These are phyloP conservation scores for Philaethria dido DNA, from an alignment of 2,888 invertebrate genomes.

Conservation along the genomic window DNA sequence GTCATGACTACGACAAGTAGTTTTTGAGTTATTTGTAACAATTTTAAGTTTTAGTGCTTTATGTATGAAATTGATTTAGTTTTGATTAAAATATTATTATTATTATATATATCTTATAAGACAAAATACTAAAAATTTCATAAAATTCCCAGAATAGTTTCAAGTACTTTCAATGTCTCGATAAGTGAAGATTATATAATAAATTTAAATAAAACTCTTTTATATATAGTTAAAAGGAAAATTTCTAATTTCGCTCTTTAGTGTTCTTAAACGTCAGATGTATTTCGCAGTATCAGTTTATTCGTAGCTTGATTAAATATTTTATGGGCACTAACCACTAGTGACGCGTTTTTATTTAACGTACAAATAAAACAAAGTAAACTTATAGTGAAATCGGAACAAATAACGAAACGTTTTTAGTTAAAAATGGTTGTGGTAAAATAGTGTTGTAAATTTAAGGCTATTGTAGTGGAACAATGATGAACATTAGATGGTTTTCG, in stretches of 20 bases:
- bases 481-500: no score
- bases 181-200: no score
- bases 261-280: background rate
- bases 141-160: no score
- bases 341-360: slow-evolving; percentile 42
- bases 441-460: background rate
- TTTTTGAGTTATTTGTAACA: no score
- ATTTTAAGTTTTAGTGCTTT: no score
- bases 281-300: slow-evolving; percentile 28
- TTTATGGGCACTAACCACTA: slow-evolving; percentile 44
- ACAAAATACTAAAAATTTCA: no score
- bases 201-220: background rate
- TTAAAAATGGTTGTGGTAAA: background rate
- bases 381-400: background rate
- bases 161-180: no score
- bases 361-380: slow-evolving; percentile 14
- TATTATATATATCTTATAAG: no score
- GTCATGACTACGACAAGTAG: no score
- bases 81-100: no score
- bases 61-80: no score
- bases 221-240: background rate
- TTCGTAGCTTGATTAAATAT: slow-evolving; percentile 49
- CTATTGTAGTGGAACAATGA: no score
- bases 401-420: background rate
- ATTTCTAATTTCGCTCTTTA: background rate